Base-by-base conservation (phyloP, 2,888 invertebrate genomes). In the Himalopsyche tibetana region DNA sequence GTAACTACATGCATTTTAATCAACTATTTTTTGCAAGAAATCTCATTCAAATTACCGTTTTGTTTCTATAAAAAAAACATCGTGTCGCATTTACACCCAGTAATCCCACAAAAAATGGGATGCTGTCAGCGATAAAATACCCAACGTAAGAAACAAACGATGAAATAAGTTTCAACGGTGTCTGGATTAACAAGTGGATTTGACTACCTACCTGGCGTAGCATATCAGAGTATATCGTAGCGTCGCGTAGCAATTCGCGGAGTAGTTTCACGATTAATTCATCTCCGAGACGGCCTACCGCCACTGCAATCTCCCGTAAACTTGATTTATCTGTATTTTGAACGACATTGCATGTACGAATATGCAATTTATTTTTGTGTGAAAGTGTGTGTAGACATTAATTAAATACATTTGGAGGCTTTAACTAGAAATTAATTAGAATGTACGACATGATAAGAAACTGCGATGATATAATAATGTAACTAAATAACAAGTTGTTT, bases 181-280 rank as follows among this genome's bases (percentile, higher is more conserved):
- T 79, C 79, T 42, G 86, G 84, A 86, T 86, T 86, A 86, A 86
- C 86, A 84, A 86, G 86, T 84, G 84, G 86, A 86, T 86, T 86
- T 86, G 84, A 84, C 84, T 86, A 84, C 86, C 79, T 55, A 82
- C 42, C 79, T 82, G 38, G 45, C 55, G 82, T 63, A 36, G 81
- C 55, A 80, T 82, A 82, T 55, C 82, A 55, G 19, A 11, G 63
- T 63, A 63, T 63, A 63, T 19, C 63, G 63, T 63, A 63, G 63
- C 63, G 63, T 63, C 63, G 19, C 63, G 63, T 63, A 63, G 19
- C 63, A 63, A 5, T 84, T 84, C 84, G 63, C 82, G 74, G 28
- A 82, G 84, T 86, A 84, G 82, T 84, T 86, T 86, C 82, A 79
- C 69, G 82, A 84, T 82, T 84, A 84, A 84, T 84, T 84, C 84